Percentiles rank a stretch among this genome's conserved stretches.
Conservation (phyloP, 2,113 vertebrate genomes). For the Gyps fulvus region DNA sequence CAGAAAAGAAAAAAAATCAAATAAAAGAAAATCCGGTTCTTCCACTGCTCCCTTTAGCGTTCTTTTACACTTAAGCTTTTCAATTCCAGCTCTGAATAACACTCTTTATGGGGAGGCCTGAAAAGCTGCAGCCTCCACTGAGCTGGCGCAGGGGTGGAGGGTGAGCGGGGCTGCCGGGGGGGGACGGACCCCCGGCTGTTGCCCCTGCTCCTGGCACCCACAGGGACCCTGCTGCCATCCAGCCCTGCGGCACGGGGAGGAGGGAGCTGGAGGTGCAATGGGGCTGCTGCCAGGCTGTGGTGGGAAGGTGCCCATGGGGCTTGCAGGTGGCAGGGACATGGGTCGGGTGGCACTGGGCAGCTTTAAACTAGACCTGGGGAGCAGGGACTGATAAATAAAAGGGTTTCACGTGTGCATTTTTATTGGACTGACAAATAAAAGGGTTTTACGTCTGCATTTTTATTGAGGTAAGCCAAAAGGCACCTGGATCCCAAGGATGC, state of each 20-base stretch:
- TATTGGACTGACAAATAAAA: no score
- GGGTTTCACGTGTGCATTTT: no score
- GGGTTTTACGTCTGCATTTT: fast-evolving
- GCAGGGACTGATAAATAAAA: background rate
- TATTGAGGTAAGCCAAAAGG: background rate
- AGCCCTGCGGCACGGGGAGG: fast-evolving
- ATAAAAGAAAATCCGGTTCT: slow-evolving; percentile 62
- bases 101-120: background rate
- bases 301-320: background rate
- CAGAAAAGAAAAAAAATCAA: slow-evolving; percentile 23
- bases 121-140: background rate
- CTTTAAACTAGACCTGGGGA: background rate
- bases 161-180: fast-evolving
- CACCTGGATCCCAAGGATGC: background rate
- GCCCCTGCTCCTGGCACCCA: background rate
- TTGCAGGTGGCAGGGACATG: background rate
- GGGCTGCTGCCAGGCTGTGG: background rate
- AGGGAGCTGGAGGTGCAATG: background rate
- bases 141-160: background rate
- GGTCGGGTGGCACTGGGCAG: background rate
- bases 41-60: slow-evolving; percentile 7
- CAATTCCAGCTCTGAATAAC: background rate
- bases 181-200: no score
- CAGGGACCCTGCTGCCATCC: background rate
- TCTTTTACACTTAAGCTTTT: background rate